Evolutionary conservation across 2,888 invertebrate species (phyloP), one percentile per base, ranked within the genome.

Genomic region (Elaeidobius kamerunicus): DNA sequence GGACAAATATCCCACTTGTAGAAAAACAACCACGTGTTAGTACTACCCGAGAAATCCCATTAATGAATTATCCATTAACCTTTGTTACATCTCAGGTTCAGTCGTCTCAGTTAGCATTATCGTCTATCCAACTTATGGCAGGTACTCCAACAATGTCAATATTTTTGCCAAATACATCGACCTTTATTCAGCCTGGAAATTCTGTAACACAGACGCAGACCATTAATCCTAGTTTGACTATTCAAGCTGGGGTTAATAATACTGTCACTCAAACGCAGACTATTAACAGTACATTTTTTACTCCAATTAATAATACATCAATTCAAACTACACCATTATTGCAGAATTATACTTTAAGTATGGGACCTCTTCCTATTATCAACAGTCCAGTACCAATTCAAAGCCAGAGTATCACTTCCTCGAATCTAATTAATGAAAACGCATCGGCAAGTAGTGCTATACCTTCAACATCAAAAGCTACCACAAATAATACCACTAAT

Each of bases 1-100:
- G 61, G 61, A 34, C 53, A 20, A 40, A 60, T 35, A 16, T 59
- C 11, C 41, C 44, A 14, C 36, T 56, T 7, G 43, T 39, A 39
- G 39, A 16, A 19, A 38, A 43, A 38, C 20, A 11, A 3, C 20
- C 11, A 1, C 5, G 6, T 30, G 28, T 7, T 2, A 14, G 28
- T 23, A n/a, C 49, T 3, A 6, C 35, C 18, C 9, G 16, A 20
- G 19, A 42, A 3, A 30, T 28, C 16, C 27, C 38, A n/a, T 6
- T 38, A 14, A 39, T 36, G 15, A 44, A 49, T 35, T 49, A 49
- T 36, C 43, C 50, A 1, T 15, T 44, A 11, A 27, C 45, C 18
- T 27, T 40, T 38, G n/a, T 45, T 34, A 43, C 36, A 17, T 50
- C 43, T 20, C 52, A 45, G 30, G 20, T 35, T 27, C 54, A 54